A percentile compares a stretch with the other conserved stretches of the same genome.
Evolutionary conservation across 2,113 vertebrate species (phyloP).

Genomic region (Lophotis ruficrista): DNA sequence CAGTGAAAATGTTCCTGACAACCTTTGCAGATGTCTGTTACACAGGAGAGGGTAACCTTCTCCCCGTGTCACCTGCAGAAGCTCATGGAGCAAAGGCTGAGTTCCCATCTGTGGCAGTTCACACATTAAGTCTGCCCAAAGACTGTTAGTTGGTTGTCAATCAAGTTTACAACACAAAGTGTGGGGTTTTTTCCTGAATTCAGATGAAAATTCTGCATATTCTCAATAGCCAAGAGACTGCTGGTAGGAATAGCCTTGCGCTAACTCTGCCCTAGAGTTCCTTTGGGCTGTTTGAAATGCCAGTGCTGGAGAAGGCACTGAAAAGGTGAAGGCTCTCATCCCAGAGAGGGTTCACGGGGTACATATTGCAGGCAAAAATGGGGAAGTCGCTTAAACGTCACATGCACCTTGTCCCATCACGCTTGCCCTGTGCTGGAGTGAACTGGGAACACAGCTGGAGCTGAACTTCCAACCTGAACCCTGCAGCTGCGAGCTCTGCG

Average conservation of each 20-base stretch:
- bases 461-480: not conserved
- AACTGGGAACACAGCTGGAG: not conserved
- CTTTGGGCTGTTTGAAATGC: not conserved
- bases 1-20: not conserved
- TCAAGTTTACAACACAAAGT: not conserved
- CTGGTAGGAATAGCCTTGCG: not conserved
- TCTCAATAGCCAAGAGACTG: not conserved
- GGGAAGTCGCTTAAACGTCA: not conserved
- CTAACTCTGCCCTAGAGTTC: not conserved
- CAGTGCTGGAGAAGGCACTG: not conserved
- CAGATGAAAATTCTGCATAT: not conserved
- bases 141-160: not conserved
- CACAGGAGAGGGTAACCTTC: not conserved
- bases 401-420: accelerated
- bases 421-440: not conserved
- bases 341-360: not conserved
- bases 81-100: not conserved
- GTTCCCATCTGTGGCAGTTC: not conserved
- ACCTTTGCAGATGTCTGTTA: not conserved
- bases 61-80: not conserved
- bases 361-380: not conserved
- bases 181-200: not conserved
- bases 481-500: not conserved
- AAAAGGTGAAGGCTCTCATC: not conserved
- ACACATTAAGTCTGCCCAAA: not conserved